Evolutionary conservation across 1,140 invertebrate genomes (phyloP).

Genomic region (Watersipora subatra): DNA sequence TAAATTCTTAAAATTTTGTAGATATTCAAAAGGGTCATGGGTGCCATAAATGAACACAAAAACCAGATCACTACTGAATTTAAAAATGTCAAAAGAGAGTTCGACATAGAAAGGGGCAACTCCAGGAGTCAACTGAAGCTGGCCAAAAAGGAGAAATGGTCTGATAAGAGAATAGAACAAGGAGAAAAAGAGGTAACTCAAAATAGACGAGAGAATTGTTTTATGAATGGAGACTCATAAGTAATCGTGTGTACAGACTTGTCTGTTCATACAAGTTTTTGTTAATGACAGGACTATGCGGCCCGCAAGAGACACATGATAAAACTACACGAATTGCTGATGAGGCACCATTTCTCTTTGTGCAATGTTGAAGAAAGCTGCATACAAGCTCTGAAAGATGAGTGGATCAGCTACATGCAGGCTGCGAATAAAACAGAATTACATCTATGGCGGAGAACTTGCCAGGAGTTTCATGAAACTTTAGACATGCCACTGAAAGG

Average conservation of each 20-base stretch:
- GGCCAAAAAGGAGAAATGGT: background rate
- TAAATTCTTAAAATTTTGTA: no score
- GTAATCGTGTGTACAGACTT: no score
- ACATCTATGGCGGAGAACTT: background rate
- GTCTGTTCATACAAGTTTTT: no score
- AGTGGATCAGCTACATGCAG: background rate
- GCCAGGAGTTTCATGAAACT: background rate
- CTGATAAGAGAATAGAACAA: background rate
- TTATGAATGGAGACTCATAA: no score
- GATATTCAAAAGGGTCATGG: background rate
- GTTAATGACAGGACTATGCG: no score
- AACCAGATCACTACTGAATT: background rate
- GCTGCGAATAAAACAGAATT: background rate
- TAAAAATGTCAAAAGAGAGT: background rate
- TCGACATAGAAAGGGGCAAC: background rate
- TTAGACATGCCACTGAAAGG: background rate
- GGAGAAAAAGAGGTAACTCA: background rate
- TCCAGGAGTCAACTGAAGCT: background rate
- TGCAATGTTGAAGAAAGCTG: background rate
- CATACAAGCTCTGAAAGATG: background rate
- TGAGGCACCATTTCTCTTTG: background rate
- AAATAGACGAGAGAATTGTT: no score
- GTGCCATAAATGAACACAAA: background rate
- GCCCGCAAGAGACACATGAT: no score
- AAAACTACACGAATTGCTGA: background rate